Conservation (phyloP, 1,140 invertebrate species). For the Zaprionus africanus region DNA sequence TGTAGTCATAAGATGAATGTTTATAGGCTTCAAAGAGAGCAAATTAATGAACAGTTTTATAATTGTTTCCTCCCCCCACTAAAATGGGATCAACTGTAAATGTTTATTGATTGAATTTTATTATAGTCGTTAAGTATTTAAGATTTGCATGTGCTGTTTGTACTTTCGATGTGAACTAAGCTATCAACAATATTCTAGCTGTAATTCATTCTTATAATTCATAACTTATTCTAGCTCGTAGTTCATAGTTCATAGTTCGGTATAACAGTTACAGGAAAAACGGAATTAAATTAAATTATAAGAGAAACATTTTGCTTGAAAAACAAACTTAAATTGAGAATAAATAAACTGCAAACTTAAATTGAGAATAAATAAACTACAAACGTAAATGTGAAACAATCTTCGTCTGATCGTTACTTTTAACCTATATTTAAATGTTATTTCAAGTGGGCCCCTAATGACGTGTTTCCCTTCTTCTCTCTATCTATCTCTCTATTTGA, state of each 20-base stretch:
- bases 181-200: conserved; percentile 35
- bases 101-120: conserved; percentile 30
- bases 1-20: not conserved
- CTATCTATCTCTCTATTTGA: conserved; percentile 7
- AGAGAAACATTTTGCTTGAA: not conserved
- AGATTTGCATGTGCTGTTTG: conserved; percentile 38
- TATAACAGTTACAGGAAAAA: conserved; percentile 38
- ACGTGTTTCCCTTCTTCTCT: not conserved
- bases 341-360: not conserved
- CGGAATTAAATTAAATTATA: not conserved
- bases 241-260: not conserved
- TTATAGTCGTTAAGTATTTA: conserved; percentile 18
- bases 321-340: too few species aligned
- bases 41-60: not conserved
- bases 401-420: not conserved
- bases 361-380: not conserved
- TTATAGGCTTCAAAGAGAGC: not conserved
- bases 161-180: conserved; percentile 42
- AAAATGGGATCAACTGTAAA: not conserved
- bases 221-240: conserved; percentile 12
- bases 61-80: not conserved
- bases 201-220: conserved; percentile 32
- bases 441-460: not conserved
- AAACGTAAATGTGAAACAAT: not conserved
- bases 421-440: conserved; percentile 22